phyloP scores from a whole-genome alignment of 2,113 vertebrate species.

The Panurus biarmicus region DNA sequence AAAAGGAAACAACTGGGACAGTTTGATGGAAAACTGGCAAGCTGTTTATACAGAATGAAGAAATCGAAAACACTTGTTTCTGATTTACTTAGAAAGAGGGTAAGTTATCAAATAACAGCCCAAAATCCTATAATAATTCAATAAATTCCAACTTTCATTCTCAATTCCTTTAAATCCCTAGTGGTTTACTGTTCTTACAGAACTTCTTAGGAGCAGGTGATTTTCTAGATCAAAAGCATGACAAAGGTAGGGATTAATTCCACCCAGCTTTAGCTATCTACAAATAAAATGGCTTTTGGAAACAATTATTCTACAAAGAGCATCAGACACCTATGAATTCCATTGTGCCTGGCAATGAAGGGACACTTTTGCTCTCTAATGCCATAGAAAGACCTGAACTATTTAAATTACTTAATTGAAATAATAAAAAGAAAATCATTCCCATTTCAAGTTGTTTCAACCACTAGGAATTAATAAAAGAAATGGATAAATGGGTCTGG shows the following conservation, averaged over 20 bases:
- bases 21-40: not conserved
- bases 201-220: not conserved
- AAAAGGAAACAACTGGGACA: not conserved
- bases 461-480: not conserved
- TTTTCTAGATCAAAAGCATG: not conserved
- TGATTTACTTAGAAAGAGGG: not conserved
- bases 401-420: not conserved
- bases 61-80: not conserved
- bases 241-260: not conserved
- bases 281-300: not conserved
- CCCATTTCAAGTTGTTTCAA: rapidly evolving
- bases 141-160: not conserved
- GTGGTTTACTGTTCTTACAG: not conserved
- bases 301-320: not conserved
- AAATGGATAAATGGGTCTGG: not conserved
- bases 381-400: not conserved
- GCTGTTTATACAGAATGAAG: not conserved
- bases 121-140: not conserved
- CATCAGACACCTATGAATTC: not conserved
- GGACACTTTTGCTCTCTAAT: not conserved
- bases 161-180: not conserved
- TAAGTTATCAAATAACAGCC: not conserved
- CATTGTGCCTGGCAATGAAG: rapidly evolving
- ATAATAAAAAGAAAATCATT: not conserved
- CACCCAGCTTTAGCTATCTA: not conserved